These are phyloP conservation scores for Sebastes variabilis DNA, from an alignment of 2,797 vertebrate genomes.

Conservation along the genomic window DNA sequence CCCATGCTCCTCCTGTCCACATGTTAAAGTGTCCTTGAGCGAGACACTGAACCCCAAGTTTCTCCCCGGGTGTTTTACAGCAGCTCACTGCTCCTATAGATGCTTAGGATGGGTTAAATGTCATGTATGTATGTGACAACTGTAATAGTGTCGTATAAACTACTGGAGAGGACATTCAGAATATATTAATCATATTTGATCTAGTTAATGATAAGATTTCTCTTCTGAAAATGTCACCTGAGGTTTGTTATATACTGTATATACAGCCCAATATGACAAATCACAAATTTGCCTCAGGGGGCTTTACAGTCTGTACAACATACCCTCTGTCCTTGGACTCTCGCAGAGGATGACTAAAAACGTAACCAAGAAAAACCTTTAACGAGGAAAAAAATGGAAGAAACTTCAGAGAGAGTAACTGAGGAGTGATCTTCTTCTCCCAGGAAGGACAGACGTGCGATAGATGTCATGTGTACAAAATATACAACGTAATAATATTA, in stretches of 20 bases:
- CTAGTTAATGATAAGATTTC: not conserved
- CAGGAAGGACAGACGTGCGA: rapidly evolving
- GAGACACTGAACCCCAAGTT: not conserved
- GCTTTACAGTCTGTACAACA: too few relatives aligned
- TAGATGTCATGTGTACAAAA: too few relatives aligned
- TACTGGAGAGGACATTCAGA: not conserved
- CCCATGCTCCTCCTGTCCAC: rapidly evolving
- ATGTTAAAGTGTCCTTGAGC: not conserved
- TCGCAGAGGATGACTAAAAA: too few relatives aligned
- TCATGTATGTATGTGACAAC: not conserved
- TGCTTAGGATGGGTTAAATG: not conserved
- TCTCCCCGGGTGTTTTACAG: not conserved
- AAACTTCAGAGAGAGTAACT: too few relatives aligned
- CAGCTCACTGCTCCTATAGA: not conserved
- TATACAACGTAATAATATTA: rapidly evolving
- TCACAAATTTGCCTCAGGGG: too few relatives aligned
- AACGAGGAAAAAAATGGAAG: rapidly evolving
- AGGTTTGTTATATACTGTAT: too few relatives aligned
- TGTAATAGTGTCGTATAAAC: not conserved
- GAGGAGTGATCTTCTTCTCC: too few relatives aligned
- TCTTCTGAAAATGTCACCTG: not conserved
- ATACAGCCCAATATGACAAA: too few relatives aligned
- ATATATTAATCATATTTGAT: not conserved
- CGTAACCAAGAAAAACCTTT: too few relatives aligned
- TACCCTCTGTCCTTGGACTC: too few relatives aligned